phyloP scores from a whole-genome alignment of 2,888 invertebrate genomes.

The Chrysotoxum bicinctum region DNA sequence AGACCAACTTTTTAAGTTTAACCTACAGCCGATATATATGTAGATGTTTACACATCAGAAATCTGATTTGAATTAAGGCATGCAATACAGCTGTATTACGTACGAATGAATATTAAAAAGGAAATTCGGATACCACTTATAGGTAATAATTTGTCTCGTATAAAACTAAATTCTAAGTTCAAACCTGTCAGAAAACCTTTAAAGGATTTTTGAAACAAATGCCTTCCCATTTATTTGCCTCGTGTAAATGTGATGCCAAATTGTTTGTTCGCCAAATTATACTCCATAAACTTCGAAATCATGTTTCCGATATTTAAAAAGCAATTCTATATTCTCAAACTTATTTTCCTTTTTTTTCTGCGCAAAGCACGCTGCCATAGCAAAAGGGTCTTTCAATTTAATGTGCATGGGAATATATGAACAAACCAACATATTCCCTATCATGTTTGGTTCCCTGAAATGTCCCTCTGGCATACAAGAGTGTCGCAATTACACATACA shows the following conservation, averaged over 20 bases:
- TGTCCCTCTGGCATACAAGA: slow-evolving; percentile 3
- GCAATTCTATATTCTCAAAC: neutral
- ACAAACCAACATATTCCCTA: neutral
- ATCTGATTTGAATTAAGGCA: too few species aligned
- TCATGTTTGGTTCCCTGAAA: slow-evolving; percentile 39
- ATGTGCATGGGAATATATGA: neutral
- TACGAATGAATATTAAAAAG: too few species aligned
- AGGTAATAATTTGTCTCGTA: too few species aligned
- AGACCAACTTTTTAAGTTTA: too few species aligned
- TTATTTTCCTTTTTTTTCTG: neutral
- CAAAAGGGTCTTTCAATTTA: neutral
- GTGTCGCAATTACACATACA: slow-evolving; percentile 52
- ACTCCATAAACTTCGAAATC: slow-evolving; percentile 17
- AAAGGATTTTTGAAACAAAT: too few species aligned
- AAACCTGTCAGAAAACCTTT: too few species aligned
- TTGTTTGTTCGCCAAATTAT: slow-evolving; percentile 27
- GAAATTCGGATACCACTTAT: too few species aligned
- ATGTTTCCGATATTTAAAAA: neutral
- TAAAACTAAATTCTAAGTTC: too few species aligned
- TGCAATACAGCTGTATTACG: too few species aligned
- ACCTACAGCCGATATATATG: too few species aligned
- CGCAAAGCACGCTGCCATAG: neutral
- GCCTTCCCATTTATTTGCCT: neutral
- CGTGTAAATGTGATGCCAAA: neutral
- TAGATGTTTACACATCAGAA: too few species aligned